Base-by-base conservation (phyloP, 2,113 vertebrate genomes). In the Triplophysa rosa region DNA sequence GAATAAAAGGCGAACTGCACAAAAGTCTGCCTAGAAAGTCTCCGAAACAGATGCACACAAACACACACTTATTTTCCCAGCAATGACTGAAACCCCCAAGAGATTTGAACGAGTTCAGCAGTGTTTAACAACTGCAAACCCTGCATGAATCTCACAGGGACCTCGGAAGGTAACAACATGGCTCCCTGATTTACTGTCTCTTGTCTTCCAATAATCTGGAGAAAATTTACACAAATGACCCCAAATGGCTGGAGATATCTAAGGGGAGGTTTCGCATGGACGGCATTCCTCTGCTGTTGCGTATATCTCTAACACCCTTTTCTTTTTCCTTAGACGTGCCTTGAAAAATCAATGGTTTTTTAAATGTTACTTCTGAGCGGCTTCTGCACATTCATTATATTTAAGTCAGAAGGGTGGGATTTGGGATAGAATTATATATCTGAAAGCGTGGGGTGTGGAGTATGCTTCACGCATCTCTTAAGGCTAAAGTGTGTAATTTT, bases 71-170 rank as follows among this genome's bases (percentile, higher is more conserved):
- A 47, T 67, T 33, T 80, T 67, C 71, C 42, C 63, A 61, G 68
- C 67, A 2, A 33, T 72, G 75, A 65, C 42, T 56, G 61, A 81
- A 74, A 66, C 33, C 37, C 69, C 47, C 56, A 11, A 66, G 89
- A 88, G 90, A 83, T 88, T 88, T 89, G 79, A 90, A 91, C 87
- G 88, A 89, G 81, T 91, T 87, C 84, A 88, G 47, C 91, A 91
- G 91, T 87, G 82, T 78, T 77, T 26, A 58, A 42, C 68, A 75
- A 71, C 56, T 64, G 73, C 74, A 83, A 62, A 90, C 88, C 88
- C 62, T 85, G 83, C 64, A n/a, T 66, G 83, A 81, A 82, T 79
- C 83, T 62, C 72, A 67, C 65, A 56, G 80, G 83, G 85, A 87
- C 81, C 74, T 84, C 85, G 65, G 69, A 59, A 81, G 54, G 77